Percentiles rank a stretch among this genome's conserved stretches.
These are phyloP conservation scores for Apostichopus parvimensis DNA, from an alignment of 35 echinoderm and acorn worm genomes.

Conservation along the genomic window DNA sequence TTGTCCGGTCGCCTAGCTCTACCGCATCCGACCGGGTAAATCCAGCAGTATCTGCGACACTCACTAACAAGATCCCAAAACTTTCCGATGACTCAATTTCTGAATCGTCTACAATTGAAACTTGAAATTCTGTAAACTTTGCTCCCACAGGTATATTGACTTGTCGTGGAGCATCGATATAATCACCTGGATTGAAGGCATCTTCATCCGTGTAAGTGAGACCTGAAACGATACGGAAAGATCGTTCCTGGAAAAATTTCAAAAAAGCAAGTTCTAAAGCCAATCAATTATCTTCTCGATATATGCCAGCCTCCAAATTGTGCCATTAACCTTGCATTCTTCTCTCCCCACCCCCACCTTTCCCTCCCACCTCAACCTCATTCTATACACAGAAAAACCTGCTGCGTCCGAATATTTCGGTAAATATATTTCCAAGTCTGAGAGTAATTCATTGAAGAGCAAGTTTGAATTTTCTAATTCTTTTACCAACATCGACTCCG, in stretches of 20 bases:
- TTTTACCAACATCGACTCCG: background rate
- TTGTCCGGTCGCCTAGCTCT: background rate
- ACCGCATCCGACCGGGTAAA: background rate
- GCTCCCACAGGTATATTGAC: background rate
- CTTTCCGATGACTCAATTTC: background rate
- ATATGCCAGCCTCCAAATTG: too few species aligned
- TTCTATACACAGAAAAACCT: too few species aligned
- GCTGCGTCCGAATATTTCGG: too few species aligned
- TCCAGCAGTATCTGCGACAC: background rate
- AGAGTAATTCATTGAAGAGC: too few species aligned
- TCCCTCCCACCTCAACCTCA: too few species aligned
- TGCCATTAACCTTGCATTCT: too few species aligned
- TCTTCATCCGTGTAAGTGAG: background rate
- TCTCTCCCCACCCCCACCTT: too few species aligned
- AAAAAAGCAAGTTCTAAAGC: too few species aligned
- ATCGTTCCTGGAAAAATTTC: too few species aligned
- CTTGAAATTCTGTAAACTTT: background rate
- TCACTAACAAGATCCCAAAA: background rate
- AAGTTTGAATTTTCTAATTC: too few species aligned
- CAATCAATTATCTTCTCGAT: too few species aligned
- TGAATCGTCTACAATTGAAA: background rate
- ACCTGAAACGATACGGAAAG: background rate
- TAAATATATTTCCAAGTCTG: too few species aligned
- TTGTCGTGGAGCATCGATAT: background rate
- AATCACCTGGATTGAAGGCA: slow-evolving; percentile 11